Conservation (phyloP, 2,797 vertebrate genomes). For the Erethizon dorsatum region DNA sequence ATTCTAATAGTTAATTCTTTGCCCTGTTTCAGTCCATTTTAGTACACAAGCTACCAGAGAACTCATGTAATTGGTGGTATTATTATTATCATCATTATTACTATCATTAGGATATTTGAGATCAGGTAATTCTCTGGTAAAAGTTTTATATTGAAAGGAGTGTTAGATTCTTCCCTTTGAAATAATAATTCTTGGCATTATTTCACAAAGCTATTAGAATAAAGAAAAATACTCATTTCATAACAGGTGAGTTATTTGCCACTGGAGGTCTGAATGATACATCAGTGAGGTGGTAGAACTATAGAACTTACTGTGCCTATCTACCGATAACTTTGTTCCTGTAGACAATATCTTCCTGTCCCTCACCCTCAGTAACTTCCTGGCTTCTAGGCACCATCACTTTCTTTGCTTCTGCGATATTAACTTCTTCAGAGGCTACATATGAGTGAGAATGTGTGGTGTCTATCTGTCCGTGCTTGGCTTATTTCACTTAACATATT, state of each 20-base stretch:
- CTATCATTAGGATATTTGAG: neutral
- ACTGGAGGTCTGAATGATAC: neutral
- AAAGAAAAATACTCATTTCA: neutral
- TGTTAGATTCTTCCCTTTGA: neutral
- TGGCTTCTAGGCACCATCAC: accelerated
- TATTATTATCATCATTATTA: neutral
- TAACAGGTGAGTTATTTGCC: neutral
- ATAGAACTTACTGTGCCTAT: neutral
- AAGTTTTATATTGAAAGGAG: neutral
- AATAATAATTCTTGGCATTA: neutral
- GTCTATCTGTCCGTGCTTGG: neutral
- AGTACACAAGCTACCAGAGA: neutral
- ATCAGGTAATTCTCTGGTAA: neutral
- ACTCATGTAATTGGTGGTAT: neutral
- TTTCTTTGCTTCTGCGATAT: neutral
- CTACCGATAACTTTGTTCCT: neutral
- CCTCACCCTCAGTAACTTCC: accelerated
- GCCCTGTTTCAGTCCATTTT: neutral
- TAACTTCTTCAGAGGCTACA: neutral
- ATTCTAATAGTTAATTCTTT: neutral
- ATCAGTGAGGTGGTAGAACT: neutral
- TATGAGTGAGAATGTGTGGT: neutral
- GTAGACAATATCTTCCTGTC: neutral
- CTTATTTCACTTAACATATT: neutral
- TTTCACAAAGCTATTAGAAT: neutral